Evolutionary conservation across 2,888 invertebrate species (phyloP), one percentile per base, ranked within the genome.

Genomic region (Drosophila lutescens): DNA sequence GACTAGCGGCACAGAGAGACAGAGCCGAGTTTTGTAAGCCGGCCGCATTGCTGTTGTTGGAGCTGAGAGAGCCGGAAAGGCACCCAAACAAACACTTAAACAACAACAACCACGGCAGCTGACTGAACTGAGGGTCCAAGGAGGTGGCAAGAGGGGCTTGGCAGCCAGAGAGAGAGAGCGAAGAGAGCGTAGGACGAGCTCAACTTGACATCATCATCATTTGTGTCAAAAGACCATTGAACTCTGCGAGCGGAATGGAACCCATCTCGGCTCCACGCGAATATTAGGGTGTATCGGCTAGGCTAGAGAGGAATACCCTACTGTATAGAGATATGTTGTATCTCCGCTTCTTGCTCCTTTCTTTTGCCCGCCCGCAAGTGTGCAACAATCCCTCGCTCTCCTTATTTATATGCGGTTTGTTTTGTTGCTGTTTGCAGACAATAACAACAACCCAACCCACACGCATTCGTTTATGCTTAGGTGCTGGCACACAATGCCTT

Each of bases 141-240:
- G 53, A 50, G 59, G 44, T 13, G 50, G 43, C 47, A 49, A 30
- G 34, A 41, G 53, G 47, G 40, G 38, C 20, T 9, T 44, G 43
- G 30, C 17, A 44, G 36, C 49, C 26, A 57, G 57, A 56, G 32
- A 12, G 15, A 30, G 41, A 34, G 15, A 46, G 26, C 12, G 43
- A 1, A 54, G 38, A 34, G 47, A 78, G 40, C 41, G 20, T 53
- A 40, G 70, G 43, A 47, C 70, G 80, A 80, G 86, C 90, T 90
- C 90, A 90, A 91, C 91, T 91, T 91, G 91, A 90, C 90, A 90
- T 89, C 90, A 89, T 90, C 90, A 90, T 89, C 90, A 90, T 90
- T 91, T 90, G 86, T 90, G 91, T 90, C 90, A 91, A 91, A 91
- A 91, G 91, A 90, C 90, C 91, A 91, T 91, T 91, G 91, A 91